These are phyloP conservation scores for Cynopterus brachyotis DNA, from an alignment of 2,113 vertebrate species.

Conservation along the genomic window DNA sequence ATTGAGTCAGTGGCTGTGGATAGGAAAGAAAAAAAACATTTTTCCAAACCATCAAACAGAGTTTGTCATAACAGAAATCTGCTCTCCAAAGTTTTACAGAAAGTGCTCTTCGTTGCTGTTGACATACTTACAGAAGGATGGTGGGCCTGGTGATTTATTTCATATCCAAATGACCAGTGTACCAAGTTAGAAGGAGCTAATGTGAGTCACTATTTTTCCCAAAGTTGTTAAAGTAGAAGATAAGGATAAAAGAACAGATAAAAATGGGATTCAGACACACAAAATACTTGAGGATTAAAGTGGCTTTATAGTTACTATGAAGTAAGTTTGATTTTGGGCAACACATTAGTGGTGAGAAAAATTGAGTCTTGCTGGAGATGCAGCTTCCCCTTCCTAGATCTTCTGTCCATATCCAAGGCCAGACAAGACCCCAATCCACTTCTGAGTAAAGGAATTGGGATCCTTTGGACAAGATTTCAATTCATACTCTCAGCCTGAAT, in stretches of 20 bases:
- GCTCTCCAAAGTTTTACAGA: background rate
- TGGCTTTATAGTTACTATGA: background rate
- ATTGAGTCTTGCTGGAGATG: background rate
- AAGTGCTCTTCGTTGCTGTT: background rate
- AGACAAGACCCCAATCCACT: background rate
- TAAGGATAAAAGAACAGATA: background rate
- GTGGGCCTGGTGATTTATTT: background rate
- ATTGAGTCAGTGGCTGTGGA: background rate
- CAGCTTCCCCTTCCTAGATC: background rate
- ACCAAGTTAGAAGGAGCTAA: background rate
- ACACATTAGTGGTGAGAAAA: background rate
- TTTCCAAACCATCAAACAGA: background rate
- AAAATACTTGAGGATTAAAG: background rate
- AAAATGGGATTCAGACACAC: background rate
- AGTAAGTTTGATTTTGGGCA: background rate
- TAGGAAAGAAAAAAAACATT: background rate
- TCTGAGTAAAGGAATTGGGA: background rate
- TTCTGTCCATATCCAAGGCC: background rate
- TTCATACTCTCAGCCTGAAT: background rate
- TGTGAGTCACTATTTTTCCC: background rate
- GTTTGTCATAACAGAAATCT: background rate
- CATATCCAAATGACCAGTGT: background rate
- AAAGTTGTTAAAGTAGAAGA: background rate
- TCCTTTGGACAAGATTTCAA: background rate
- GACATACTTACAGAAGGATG: background rate